Conservation (phyloP, 2,797 vertebrate species). For the Sarcophilus harrisii region DNA sequence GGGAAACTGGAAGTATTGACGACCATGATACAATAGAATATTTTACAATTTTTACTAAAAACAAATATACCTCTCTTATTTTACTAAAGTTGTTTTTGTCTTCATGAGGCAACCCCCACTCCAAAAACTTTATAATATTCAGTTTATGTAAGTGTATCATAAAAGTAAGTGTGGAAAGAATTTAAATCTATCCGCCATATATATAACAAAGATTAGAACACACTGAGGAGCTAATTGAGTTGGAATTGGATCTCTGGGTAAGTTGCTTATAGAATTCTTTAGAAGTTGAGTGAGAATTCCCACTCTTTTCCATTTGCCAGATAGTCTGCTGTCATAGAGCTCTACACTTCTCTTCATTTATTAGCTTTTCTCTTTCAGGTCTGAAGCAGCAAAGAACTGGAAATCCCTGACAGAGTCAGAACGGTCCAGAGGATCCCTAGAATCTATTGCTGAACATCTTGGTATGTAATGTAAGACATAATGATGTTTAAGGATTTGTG, state of each 20-base stretch:
- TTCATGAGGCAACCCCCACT: background rate
- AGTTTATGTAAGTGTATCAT: background rate
- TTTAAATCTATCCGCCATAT: background rate
- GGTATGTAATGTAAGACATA: slow-evolving; percentile 78
- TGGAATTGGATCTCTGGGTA: background rate
- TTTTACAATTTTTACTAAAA: background rate
- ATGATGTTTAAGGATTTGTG: slow-evolving; percentile 28
- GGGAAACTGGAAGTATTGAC: slow-evolving; percentile 36
- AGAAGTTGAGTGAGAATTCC: background rate
- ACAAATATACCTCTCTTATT: background rate
- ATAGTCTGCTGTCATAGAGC: slow-evolving; percentile 21
- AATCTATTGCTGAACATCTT: slow-evolving; percentile 87
- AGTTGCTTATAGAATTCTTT: background rate
- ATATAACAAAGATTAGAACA: background rate
- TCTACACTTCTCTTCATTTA: slow-evolving; percentile 42
- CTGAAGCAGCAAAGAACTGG: slow-evolving; percentile 88
- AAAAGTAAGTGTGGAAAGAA: background rate
- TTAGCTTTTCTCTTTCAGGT: slow-evolving; percentile 82
- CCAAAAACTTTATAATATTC: background rate
- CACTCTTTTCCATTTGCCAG: background rate
- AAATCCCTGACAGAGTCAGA: slow-evolving; percentile 88
- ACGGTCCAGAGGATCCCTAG: slow-evolving; percentile 82
- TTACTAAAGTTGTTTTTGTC: background rate
- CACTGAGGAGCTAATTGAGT: background rate
- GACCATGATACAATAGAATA: background rate